Base-by-base conservation (phyloP, 2,113 vertebrate species). In the Hippocampus barbouri region DNA sequence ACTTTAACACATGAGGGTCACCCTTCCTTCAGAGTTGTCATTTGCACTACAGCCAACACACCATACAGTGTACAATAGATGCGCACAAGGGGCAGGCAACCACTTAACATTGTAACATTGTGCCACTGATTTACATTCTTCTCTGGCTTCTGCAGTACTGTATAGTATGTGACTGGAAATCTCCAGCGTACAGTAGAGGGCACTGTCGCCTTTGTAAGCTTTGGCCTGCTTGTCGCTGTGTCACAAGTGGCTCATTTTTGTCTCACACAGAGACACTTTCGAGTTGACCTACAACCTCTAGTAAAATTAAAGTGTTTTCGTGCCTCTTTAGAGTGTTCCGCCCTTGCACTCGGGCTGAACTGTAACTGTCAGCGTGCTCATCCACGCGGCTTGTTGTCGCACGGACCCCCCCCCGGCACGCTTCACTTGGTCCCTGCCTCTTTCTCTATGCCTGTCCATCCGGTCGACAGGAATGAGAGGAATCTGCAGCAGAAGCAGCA, bases 401-500 rank as follows among this genome's bases (percentile, higher is more conserved):
- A 18, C 5, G 11, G 30, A 5, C 45, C 12, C 7, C 14, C 41
- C n/a, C 7, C 5, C 7, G 11, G 21, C 40, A 41, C 0, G 27
- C 54, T 65, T 61, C 47, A 21, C 61, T 71, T 67, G 21, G 27
- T 72, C 75, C 68, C 27, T 40, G 34, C 45, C 65, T 54, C 47
- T 63, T 27, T 60, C 59, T 60, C 34, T 38, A 38, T 38, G 77
- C 75, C 73, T 61, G 61, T 67, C 45, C 59, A 61, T 74, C 70
- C 4, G 63, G 70, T 18, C 20, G 59, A 65, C 72, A 80, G 81
- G 85, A 90, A 92, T 90, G 88, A 86, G 59, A 85, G 80, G 86
- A 92, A 92, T 91, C 85, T 75, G 86, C 82, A 89, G 84, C 79
- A 81, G 74, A 81, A 77, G 83, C 83, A 86, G 86, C 83, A 87